Base-by-base conservation (phyloP, 1,140 invertebrate species). In the Uloborus diversus region DNA sequence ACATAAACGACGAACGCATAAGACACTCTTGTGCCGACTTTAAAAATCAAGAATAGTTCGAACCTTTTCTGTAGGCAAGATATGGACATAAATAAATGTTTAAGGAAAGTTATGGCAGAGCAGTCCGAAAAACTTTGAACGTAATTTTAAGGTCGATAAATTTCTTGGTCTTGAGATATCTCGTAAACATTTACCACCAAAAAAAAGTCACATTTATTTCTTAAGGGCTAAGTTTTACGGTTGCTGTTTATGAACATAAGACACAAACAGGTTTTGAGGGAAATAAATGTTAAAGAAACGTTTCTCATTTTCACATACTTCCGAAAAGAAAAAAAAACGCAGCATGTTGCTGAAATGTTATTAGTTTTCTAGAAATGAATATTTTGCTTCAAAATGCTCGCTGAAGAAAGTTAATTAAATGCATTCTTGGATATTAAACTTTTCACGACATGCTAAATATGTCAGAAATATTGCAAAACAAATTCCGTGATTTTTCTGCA, bases 91-190 rank as follows among this genome's bases (percentile, higher is more conserved):
- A 53, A 14, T 53, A n/a, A n/a, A 20, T 53, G 49, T 7, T 13
- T 35, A 17, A 28, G 27, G 37, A 70, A 57, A 61, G 25, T 73
- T 73, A 61, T 47, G 69, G n/a, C 27, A 14, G 47, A n/a, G 13
- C 13, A 20, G n/a, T n/a, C 20, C 4, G 37, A 23, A 51, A 78
- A 56, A 78, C 49, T 57, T 65, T 32, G 11, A 78, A 65, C 13
- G 61, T 7, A 64, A 57, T 65, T 78, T 78, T 47, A 27, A 56
- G 47, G 73, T 33, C 37, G 42, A 57, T 64, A 78, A 66, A 75
- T 53, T 62, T 51, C 28, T 35, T 30, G 27, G 37, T 42, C n/a
- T 59, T 5, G 57, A 73, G 61, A 61, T 53, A 51, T 64, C 69
- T 73, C 59, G 7, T 75, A 75, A 75, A 32, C 27, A 64, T 71